These are phyloP conservation scores for Drosophila murphyi DNA, from an alignment of 1,140 invertebrate species.

Conservation along the genomic window DNA sequence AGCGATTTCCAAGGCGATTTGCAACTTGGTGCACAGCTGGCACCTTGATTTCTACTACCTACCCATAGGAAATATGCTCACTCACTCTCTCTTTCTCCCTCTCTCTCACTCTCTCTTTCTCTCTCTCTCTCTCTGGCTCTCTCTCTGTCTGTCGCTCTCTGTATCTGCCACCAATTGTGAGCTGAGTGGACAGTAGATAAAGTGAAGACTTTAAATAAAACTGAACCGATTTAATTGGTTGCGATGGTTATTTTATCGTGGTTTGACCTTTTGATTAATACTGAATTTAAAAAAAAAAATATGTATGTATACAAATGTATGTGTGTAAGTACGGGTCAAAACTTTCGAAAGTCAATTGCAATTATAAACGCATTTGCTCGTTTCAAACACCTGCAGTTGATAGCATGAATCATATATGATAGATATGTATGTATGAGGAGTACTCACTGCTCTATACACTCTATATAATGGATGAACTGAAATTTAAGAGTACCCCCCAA, in stretches of 20 bases:
- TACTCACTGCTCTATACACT: background rate
- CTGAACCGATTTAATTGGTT: no score
- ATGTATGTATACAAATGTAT: background rate
- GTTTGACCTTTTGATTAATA: no score
- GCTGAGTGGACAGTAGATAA: background rate
- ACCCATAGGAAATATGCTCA: background rate
- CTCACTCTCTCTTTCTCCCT: background rate
- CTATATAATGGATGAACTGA: background rate
- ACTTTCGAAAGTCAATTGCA: constrained; percentile 2
- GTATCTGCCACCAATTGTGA: no score
- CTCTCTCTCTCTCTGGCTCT: no score
- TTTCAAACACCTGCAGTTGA: constrained; percentile 16
- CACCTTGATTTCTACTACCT: constrained; percentile 6
- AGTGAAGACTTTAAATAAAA: no score
- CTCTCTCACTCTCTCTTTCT: no score
- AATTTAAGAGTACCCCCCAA: background rate
- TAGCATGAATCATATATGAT: constrained; percentile 12
- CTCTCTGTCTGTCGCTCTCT: no score
- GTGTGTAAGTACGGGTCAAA: background rate
- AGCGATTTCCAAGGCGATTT: constrained; percentile 20
- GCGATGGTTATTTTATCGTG: no score
- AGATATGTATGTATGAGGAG: background rate
- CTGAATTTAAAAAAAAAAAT: no score
- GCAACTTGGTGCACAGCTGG: background rate
- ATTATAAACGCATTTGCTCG: background rate